Conservation (phyloP, 2,888 invertebrate genomes). For the Zaprionus obscuricornis region DNA sequence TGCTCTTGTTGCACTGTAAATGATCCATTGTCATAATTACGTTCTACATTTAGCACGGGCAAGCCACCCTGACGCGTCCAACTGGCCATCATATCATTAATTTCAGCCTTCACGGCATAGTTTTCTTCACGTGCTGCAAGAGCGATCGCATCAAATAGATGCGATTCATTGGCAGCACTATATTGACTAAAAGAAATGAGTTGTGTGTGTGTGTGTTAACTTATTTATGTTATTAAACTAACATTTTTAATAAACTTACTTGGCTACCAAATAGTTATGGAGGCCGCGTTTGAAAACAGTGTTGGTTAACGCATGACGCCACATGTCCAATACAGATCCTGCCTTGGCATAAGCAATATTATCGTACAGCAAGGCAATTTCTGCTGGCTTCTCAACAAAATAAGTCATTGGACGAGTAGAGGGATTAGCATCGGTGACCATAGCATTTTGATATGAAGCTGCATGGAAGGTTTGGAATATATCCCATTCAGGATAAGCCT, state of each 20-base stretch:
- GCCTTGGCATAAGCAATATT: slow-evolving; percentile 95
- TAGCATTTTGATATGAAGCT: slow-evolving; percentile 89
- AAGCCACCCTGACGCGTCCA: slow-evolving; percentile 87
- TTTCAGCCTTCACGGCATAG: slow-evolving; percentile 79
- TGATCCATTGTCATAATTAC: slow-evolving; percentile 84
- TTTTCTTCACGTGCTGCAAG: slow-evolving; percentile 68
- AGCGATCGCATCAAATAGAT: slow-evolving; percentile 72
- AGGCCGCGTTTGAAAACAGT: slow-evolving; percentile 77
- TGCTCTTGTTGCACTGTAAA: slow-evolving; percentile 85
- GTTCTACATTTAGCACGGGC: slow-evolving; percentile 85
- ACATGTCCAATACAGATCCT: slow-evolving; percentile 85
- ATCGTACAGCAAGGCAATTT: slow-evolving; percentile 92
- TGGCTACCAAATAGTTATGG: slow-evolving; percentile 72
- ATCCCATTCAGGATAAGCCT: slow-evolving; percentile 87
- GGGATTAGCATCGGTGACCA: slow-evolving; percentile 88
- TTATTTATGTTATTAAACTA: too few relatives aligned
- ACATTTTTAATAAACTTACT: slow-evolving; percentile 59
- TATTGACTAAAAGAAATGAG: slow-evolving; percentile 49
- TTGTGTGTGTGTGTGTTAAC: too few relatives aligned
- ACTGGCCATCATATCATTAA: slow-evolving; percentile 86
- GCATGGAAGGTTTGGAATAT: slow-evolving; percentile 90
- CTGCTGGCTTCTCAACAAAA: slow-evolving; percentile 91
- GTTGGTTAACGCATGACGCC: slow-evolving; percentile 78
- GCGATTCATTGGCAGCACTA: slow-evolving; percentile 67
- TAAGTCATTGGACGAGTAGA: slow-evolving; percentile 92